Conservation (phyloP, 2,888 invertebrate genomes). For the Sinentomon sp. region DNA sequence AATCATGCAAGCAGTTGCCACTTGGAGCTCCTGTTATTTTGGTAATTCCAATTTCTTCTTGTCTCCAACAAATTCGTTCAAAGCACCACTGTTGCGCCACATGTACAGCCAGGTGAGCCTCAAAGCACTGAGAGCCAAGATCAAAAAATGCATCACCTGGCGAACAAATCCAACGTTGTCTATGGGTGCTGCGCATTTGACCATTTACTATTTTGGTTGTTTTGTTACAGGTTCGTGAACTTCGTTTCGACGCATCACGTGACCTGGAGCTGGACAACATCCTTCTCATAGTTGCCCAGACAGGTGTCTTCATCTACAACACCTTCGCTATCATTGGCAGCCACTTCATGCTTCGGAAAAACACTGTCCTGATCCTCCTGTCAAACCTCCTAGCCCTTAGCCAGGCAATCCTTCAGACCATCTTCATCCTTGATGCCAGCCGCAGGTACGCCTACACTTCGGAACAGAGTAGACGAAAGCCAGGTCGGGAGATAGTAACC, state of each 20-base stretch:
- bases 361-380: conserved; percentile 49
- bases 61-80: too few relatives aligned
- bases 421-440: conserved; percentile 72
- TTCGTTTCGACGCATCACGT: conserved; percentile 54
- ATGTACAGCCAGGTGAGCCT: too few relatives aligned
- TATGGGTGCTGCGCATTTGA: too few relatives aligned
- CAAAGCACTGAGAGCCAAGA: too few relatives aligned
- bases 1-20: too few relatives aligned
- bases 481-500: conserved; percentile 76
- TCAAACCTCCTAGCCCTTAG: conserved; percentile 59
- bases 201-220: conserved; percentile 4
- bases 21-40: too few relatives aligned
- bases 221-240: conserved; percentile 32
- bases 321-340: conserved; percentile 82
- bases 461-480: conserved; percentile 57
- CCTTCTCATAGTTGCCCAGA: conserved; percentile 68
- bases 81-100: too few relatives aligned
- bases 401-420: conserved; percentile 67
- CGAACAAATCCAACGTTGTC: too few relatives aligned
- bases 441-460: conserved; percentile 51
- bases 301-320: conserved; percentile 77
- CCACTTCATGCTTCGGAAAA: conserved; percentile 53
- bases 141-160: too few relatives aligned
- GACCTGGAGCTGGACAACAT: conserved; percentile 70
- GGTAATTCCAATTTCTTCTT: too few relatives aligned